A percentile compares a stretch with the other conserved stretches of the same genome.
These are phyloP conservation scores for Neocrepidodera transversa DNA, from an alignment of 2,888 invertebrate genomes.

Conservation along the genomic window DNA sequence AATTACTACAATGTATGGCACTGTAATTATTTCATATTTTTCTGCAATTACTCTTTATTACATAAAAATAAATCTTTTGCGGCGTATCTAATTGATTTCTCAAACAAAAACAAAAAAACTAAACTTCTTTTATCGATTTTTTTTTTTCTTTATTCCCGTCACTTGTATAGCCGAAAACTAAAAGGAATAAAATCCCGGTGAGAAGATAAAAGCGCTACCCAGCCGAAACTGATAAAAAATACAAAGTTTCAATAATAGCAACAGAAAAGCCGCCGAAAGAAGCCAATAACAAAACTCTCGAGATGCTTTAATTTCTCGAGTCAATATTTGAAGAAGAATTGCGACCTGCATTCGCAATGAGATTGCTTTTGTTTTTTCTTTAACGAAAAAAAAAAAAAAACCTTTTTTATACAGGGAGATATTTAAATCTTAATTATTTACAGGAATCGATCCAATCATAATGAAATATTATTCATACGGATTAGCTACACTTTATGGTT, in stretches of 20 bases:
- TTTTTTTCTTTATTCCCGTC: too few relatives aligned
- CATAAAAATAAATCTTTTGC: too few relatives aligned
- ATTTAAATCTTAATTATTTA: not conserved
- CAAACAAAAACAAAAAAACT: too few relatives aligned
- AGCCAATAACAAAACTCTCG: constrained; percentile 9
- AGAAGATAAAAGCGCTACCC: not conserved
- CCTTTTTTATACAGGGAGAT: not conserved
- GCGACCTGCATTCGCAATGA: constrained; percentile 15
- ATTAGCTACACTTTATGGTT: not conserved
- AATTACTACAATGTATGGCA: too few relatives aligned
- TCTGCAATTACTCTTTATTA: too few relatives aligned
- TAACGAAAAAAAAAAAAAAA: not conserved
- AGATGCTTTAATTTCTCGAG: constrained; percentile 14
- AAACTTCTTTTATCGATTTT: too few relatives aligned
- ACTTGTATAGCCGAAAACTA: too few relatives aligned
- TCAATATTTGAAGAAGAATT: constrained; percentile 13
- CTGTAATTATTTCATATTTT: too few relatives aligned
- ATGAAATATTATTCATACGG: not conserved
- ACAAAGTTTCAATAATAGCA: not conserved
- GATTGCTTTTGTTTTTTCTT: constrained; percentile 9
- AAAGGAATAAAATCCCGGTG: not conserved
- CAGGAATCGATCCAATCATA: too few relatives aligned
- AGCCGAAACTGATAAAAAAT: not conserved
- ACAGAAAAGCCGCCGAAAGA: constrained; percentile 2
- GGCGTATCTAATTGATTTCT: too few relatives aligned